Base-by-base conservation (phyloP, 2,888 invertebrate genomes). In the Drosophila buzzatii region DNA sequence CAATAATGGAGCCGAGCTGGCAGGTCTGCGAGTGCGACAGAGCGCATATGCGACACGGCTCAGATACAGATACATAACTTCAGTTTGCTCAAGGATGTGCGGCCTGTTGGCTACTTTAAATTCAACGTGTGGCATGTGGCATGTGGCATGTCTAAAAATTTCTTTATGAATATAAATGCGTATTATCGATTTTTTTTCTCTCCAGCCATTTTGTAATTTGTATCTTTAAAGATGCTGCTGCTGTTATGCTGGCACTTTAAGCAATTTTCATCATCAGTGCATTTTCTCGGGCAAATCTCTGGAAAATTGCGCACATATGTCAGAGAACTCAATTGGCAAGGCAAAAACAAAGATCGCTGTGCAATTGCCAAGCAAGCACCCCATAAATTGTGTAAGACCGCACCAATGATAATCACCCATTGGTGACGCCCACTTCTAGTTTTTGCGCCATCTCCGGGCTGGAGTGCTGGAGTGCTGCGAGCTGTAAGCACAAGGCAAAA, bases 281-380 rank as follows among this genome's bases (percentile, higher is more conserved):
- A 80, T 85, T 67, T 67, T 76, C 65, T 16, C 62, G 37, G 49
- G 79, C 79, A 89, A 91, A 90, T 82, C 89, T 79, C 85, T 91
- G 80, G 82, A 79, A 91, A 91, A 91, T 91, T 89, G 86, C 79
- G 77, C 86, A 83, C 91, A 91, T 91, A 91, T 91, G 91, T 90
- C 90, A 85, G 61, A n/a, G 33, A 67, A 68, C 60, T 63, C 41
- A 67, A 62, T 64, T 71, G 59, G 20, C 44, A 35, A 18, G 42
- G 18, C 53, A 83, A 78, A 69, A 71, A 76, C 70, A 78, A 70
- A 74, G 72, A 82, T 80, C 66, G 59, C 74, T 62, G 31, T 61
- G 60, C 65, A 85, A 85, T 82, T 82, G 82, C 66, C 70, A 79
- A 66, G 68, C 44, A 70, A 73, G 66, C 68, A 75, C 72, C 78